phyloP scores from a whole-genome alignment of 2,797 vertebrate species.

The Bradypodion pumilum region DNA sequence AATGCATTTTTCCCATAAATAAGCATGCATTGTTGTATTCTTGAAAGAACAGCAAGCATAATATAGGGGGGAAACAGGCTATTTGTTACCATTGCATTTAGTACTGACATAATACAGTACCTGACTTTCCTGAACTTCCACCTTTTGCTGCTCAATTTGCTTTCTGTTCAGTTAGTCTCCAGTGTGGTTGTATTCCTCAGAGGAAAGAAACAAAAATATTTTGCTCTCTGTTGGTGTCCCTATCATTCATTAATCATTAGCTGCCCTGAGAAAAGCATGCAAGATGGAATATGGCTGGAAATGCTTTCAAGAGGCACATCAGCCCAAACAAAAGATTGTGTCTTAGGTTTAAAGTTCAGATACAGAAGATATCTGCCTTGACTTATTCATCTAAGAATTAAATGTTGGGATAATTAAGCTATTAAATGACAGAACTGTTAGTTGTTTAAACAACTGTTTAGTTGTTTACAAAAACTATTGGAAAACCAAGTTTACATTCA shows the following conservation, averaged over 20 bases:
- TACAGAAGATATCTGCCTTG: constrained; percentile 55
- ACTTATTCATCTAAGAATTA: constrained; percentile 66
- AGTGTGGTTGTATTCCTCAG: constrained; percentile 55
- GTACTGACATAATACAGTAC: constrained; percentile 39
- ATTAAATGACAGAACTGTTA: not conserved
- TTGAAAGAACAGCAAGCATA: not conserved
- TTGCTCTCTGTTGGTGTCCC: constrained; percentile 58
- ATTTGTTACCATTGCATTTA: too few species aligned
- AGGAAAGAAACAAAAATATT: constrained; percentile 66
- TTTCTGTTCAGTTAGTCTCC: constrained; percentile 52
- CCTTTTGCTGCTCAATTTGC: constrained; percentile 19
- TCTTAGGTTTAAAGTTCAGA: constrained; percentile 64
- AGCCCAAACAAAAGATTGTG: constrained; percentile 58
- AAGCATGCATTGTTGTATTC: not conserved
- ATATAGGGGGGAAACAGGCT: not conserved
- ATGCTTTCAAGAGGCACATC: constrained; percentile 61
- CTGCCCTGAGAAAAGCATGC: constrained; percentile 71
- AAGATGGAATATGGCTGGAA: constrained; percentile 69
- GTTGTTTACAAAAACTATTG: too few species aligned
- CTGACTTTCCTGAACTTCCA: not conserved
- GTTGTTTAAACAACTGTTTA: too few species aligned
- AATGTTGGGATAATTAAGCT: constrained; percentile 65
- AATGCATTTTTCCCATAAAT: not conserved
- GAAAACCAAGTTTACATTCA: not conserved
- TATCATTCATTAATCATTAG: constrained; percentile 66